Base-by-base conservation (phyloP, 2,113 vertebrate species). In the Edolisoma coerulescens region DNA sequence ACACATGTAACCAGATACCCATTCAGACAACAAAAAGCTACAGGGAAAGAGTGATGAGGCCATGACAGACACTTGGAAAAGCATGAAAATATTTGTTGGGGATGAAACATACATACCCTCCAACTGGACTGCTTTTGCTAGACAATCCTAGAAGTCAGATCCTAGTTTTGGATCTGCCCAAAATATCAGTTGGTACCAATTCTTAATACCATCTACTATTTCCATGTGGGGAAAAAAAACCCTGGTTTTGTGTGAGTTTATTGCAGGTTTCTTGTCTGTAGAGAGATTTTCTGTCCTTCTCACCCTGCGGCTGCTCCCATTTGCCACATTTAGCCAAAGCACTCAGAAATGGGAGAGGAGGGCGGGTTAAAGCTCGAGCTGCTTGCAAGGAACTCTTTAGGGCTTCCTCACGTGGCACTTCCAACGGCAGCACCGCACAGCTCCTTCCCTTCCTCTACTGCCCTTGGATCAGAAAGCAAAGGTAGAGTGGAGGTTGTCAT, bases 1-100 rank as follows among this genome's bases (percentile, higher is more conserved):
- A 97, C 91, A 96, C 82, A 90, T 76, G 88, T 96, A 96, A 95
- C 95, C 95, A 90, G 91, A 96, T 84, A 96, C 91, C 95, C 96
- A 85, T 96, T 94, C 91, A 97, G 96, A 97, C 96, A 97, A 97
- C 95, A 96, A 96, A 96, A 94, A 96, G 95, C 95, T 96, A 91
- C 95, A 97, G 95, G 95, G 76, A 92, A 92, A 96, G 71, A 95
- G 91, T 52, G 96, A 95, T 96, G 95, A 97, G 91, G 93, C 93
- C 84, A 95, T 90, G 96, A 97, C 91, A 95, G 94, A 97, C 93
- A 97, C 76, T 97, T 92, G 81, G 71, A 92, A 95, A 97, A 96
- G 93, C 96, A 97, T 96, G 96, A 63, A 93, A 84, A 69, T 95
- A 95, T 59, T 96, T 79, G 87, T 49, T 69, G 84, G 95, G 93